These are phyloP conservation scores for Tiliacea aurago DNA, from an alignment of 2,888 invertebrate genomes.

Conservation along the genomic window DNA sequence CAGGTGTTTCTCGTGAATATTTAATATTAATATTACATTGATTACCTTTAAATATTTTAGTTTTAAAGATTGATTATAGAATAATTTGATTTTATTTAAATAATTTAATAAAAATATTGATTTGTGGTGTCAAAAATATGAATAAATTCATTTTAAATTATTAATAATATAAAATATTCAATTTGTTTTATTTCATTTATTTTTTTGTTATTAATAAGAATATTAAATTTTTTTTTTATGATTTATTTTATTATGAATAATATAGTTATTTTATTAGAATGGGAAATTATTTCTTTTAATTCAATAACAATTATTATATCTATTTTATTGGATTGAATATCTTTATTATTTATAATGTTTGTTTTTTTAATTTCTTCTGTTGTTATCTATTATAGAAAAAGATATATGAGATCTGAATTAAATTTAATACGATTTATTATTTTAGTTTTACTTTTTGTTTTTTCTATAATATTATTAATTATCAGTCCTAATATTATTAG, in stretches of 20 bases:
- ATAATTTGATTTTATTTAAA: no score
- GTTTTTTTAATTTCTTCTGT: conserved; percentile 92
- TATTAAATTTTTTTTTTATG: conserved; percentile 81
- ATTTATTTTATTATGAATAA: conserved; percentile 87
- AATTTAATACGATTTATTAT: conserved; percentile 92
- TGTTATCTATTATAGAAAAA: conserved; percentile 92
- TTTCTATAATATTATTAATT: conserved; percentile 93
- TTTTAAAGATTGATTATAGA: no score
- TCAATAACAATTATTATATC: conserved; percentile 86
- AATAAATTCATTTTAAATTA: no score
- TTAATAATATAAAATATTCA: conserved; percentile 81
- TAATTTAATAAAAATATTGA: no score
- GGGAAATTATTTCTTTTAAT: conserved; percentile 89
- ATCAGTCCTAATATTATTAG: conserved; percentile 93
- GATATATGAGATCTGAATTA: conserved; percentile 91
- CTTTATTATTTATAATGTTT: conserved; percentile 91
- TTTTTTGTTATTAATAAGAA: conserved; percentile 85
- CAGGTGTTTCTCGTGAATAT: conserved; percentile 89
- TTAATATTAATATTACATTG: conserved; percentile 92
- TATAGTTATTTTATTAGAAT: conserved; percentile 88
- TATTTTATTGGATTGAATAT: conserved; percentile 92
- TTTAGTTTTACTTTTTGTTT: conserved; percentile 92
- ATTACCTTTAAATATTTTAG: no score
- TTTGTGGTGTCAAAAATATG: no score
- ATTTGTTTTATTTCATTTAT: conserved; percentile 89